Percentiles rank a stretch among this genome's conserved stretches.
Evolutionary conservation across 1,140 invertebrate species (phyloP).

Genomic region (Drosophila pectinifera): DNA sequence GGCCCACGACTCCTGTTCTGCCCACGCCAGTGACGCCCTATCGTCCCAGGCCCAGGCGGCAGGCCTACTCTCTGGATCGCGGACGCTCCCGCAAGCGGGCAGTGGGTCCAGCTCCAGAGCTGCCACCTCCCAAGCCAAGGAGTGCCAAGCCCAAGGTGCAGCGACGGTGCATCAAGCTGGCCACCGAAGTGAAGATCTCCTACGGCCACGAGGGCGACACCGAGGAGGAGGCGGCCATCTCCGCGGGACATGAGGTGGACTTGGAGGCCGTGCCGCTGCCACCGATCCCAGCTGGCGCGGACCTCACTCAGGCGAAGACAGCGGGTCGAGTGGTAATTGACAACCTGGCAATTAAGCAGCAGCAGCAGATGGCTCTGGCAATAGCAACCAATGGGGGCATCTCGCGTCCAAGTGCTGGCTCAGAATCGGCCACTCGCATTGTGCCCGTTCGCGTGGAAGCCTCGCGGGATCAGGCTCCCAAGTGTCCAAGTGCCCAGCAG

Average conservation of each 20-base stretch:
- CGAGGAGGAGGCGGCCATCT: conserved; percentile 57
- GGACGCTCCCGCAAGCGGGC: conserved; percentile 52
- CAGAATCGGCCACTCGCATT: conserved; percentile 34
- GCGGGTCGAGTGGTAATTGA: conserved; percentile 49
- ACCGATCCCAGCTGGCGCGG: conserved; percentile 47
- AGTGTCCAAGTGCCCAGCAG: conserved; percentile 53
- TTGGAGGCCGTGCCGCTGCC: conserved; percentile 71
- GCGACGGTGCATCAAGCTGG: conserved; percentile 73
- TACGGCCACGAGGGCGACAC: conserved; percentile 72
- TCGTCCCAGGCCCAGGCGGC: conserved; percentile 54
- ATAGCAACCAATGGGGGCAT: conserved; percentile 43
- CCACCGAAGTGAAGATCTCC: conserved; percentile 76
- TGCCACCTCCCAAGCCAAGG: conserved; percentile 74
- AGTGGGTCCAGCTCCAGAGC: conserved; percentile 38
- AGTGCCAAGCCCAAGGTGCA: conserved; percentile 57
- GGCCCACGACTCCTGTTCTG: conserved; percentile 35
- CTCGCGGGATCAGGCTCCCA: conserved; percentile 17
- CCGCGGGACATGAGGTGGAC: conserved; percentile 47
- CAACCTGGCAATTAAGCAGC: conserved; percentile 72
- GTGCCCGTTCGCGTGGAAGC: conserved; percentile 58
- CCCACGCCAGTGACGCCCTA: conserved; percentile 23
- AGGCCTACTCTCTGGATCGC: conserved; percentile 72
- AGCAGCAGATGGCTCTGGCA: conserved; percentile 71
- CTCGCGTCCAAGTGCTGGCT: neutral
- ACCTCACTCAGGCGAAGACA: conserved; percentile 43